Conservation (phyloP, 2,888 invertebrate genomes). For the Cremastinae sp. region DNA sequence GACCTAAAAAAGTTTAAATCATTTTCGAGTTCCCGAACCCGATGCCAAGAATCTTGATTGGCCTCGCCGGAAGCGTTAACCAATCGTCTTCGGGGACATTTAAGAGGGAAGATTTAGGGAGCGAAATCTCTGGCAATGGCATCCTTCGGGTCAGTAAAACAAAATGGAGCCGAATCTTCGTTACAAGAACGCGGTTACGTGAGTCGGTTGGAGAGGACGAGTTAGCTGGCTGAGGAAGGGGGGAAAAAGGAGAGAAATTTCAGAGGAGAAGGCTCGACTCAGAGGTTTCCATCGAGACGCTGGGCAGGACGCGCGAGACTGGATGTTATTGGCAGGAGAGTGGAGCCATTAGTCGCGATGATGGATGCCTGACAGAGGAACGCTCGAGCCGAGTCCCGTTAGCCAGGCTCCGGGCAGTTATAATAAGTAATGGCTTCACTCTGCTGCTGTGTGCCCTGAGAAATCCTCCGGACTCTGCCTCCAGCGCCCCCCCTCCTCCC, state of each 20-base stretch:
- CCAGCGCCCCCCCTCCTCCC: conserved; percentile 47
- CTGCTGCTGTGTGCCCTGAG: conserved; percentile 69
- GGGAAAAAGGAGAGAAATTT: conserved; percentile 27
- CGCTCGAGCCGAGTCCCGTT: conserved; percentile 72
- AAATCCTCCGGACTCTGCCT: conserved; percentile 71
- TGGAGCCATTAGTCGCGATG: conserved; percentile 79
- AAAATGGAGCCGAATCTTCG: conserved; percentile 15
- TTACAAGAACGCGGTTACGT: conserved; percentile 4
- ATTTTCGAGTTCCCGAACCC: no score
- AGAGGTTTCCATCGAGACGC: conserved; percentile 54
- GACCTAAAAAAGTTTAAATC: no score
- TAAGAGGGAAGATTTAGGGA: not conserved
- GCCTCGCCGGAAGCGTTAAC: no score
- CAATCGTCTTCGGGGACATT: not conserved
- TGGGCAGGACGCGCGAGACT: conserved; percentile 67
- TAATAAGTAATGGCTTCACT: conserved; percentile 80
- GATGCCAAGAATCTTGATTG: not conserved
- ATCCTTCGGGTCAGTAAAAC: not conserved
- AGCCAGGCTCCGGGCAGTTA: conserved; percentile 74
- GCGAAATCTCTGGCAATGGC: not conserved
- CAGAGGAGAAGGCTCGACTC: conserved; percentile 49
- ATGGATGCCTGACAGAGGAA: conserved; percentile 79
- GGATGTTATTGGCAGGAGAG: conserved; percentile 80
- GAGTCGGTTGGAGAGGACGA: no score
- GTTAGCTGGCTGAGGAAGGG: not conserved